phyloP scores from a whole-genome alignment of 2,888 invertebrate genomes.

The Leptinotarsa haldemani region DNA sequence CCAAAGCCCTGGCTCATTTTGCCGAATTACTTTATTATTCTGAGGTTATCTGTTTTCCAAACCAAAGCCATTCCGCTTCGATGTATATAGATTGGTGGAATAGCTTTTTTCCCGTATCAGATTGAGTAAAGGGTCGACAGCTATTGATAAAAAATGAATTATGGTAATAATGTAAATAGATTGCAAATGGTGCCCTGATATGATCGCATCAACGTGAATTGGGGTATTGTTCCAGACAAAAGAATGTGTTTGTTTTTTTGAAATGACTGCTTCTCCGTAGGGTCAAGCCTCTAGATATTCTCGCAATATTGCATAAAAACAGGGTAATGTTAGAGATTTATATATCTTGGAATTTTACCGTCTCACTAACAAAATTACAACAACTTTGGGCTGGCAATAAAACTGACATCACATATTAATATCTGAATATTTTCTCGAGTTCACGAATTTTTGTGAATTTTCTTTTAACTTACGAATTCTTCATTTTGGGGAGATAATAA shows the following conservation, averaged over 20 bases:
- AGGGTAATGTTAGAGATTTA: not conserved
- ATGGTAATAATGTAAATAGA: constrained; percentile 36
- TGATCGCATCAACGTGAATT: constrained; percentile 27
- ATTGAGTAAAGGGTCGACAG: not conserved
- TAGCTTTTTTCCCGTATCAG: not conserved
- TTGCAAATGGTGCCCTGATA: constrained; percentile 33
- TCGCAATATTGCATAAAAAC: not conserved
- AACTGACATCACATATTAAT: not conserved
- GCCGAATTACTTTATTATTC: constrained; percentile 26
- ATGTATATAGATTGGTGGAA: constrained; percentile 21
- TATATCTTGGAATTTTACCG: not conserved
- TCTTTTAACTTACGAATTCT: too few species aligned
- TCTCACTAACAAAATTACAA: not conserved
- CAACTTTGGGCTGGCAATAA: not conserved
- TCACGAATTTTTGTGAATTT: too few species aligned
- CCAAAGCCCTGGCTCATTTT: constrained; percentile 5
- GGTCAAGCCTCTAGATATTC: not conserved
- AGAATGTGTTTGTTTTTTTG: constrained; percentile 6
- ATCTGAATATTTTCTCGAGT: too few species aligned
- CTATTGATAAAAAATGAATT: constrained; percentile 37
- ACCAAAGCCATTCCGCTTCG: not conserved
- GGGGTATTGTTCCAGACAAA: constrained; percentile 14
- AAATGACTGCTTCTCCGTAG: not conserved
- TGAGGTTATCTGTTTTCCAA: not conserved
- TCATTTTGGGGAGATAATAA: too few species aligned